Evolutionary conservation across 92 coral and sea anemone genomes (phyloP), one percentile per base, ranked within the genome.

Genomic region (Epizoanthus stellaris): DNA sequence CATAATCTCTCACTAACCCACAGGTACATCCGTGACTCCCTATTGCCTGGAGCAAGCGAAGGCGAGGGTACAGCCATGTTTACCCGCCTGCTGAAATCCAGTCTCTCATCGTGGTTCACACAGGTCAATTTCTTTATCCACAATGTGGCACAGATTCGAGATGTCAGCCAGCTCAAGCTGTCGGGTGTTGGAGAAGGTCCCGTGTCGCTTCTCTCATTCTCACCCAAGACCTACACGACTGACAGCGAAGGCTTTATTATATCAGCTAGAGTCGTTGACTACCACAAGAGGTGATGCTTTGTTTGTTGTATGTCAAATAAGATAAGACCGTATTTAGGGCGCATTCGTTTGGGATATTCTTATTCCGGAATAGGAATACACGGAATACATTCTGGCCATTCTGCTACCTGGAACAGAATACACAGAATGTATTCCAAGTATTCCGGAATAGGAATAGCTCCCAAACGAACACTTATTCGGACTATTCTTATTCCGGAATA

Each of bases 51-150:
- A 30, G 88, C 88, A 67, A 93, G 91, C 60, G 99, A 97, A 45
- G 96, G 88, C 68, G 99, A 97, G 77, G 98, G 95, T 6, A 97
- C 99, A 14, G 88, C 99, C 4, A 91, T 89, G 59, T 97, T 95
- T 83, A 97, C 99, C 10, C 91, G 97, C n/a, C 91, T 95, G 68
- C 91, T 97, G 34, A 87, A 95, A 82, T 90, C 97, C 71, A 97
- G 99, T 77, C 94, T 97, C 52, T 90, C 98, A 14, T 97, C 99
- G 10, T 91, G 93, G 95, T 97, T 97, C 67, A 97, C 99, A 11
- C 99, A 97, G 82, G 95, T 97, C 61, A 97, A 97, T 89, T 97
- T 97, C 85, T 97, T 97, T 87, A 95, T 97, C 74, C 99, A 97
- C 87, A 97, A 97, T 73, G 97, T 97, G 42, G 99, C 99, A 21